These are phyloP conservation scores for Florisuga fusca DNA, from an alignment of 2,797 vertebrate species.

Conservation along the genomic window DNA sequence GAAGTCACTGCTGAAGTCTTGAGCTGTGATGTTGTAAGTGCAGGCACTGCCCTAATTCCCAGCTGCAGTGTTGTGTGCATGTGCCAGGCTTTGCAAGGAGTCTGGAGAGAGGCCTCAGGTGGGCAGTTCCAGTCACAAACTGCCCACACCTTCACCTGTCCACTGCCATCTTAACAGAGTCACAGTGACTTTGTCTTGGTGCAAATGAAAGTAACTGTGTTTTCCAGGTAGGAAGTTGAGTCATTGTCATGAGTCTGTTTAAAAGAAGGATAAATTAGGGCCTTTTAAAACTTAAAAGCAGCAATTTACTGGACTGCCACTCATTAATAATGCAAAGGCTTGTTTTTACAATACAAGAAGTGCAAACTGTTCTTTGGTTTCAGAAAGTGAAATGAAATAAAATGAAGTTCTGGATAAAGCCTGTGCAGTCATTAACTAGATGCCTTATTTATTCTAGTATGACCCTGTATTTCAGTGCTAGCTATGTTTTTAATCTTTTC, in stretches of 20 bases:
- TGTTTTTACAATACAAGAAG: background rate
- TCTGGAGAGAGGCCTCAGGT: background rate
- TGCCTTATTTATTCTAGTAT: background rate
- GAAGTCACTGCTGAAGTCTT: background rate
- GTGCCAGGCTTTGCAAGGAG: background rate
- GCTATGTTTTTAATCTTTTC: background rate
- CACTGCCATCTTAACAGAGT: too few species aligned
- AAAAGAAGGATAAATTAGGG: background rate
- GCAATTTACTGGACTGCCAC: background rate
- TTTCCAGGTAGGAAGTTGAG: background rate
- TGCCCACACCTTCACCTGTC: accelerated
- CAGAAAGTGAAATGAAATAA: background rate
- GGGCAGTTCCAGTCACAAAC: too few species aligned
- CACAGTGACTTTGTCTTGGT: background rate
- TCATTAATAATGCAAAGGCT: background rate
- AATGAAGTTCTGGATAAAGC: background rate
- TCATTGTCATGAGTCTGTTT: background rate
- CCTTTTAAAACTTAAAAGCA: background rate
- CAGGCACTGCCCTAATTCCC: background rate
- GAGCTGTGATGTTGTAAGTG: background rate
- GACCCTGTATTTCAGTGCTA: background rate
- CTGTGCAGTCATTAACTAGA: background rate
- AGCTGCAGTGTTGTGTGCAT: accelerated
- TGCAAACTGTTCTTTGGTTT: background rate
- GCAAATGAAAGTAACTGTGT: background rate